Conservation (phyloP, 2,797 vertebrate species). For the Dryobates pubescens region DNA sequence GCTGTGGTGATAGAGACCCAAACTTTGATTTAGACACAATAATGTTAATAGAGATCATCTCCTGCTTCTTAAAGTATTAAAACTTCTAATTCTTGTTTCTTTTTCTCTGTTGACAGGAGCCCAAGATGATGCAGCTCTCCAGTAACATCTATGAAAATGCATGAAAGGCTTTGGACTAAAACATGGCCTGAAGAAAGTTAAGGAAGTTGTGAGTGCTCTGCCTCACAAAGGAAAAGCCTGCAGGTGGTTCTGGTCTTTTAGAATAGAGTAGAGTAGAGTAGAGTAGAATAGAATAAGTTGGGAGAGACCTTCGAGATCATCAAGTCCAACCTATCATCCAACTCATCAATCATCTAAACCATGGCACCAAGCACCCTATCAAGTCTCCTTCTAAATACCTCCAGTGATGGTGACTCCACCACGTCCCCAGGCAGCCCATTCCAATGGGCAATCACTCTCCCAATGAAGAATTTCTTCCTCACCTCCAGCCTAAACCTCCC, state of each 20-base stretch:
- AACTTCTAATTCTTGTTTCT: not conserved
- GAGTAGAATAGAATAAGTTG: too few relatives aligned
- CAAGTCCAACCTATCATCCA: too few relatives aligned
- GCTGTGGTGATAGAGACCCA: not conserved
- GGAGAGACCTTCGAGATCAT: too few relatives aligned
- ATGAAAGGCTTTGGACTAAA: not conserved
- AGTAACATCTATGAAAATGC: not conserved
- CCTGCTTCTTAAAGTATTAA: not conserved
- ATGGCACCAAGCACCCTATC: too few relatives aligned
- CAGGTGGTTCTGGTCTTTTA: not conserved
- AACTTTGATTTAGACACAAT: not conserved
- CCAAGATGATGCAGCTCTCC: not conserved
- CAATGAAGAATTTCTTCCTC: too few relatives aligned
- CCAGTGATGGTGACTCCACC: too few relatives aligned
- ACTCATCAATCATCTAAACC: too few relatives aligned
- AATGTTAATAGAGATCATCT: not conserved
- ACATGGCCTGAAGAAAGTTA: not conserved
- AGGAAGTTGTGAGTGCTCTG: not conserved
- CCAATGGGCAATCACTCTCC: too few relatives aligned
- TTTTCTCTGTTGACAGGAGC: conserved; percentile 28
- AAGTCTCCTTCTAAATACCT: too few relatives aligned
- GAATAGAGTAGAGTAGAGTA: too few relatives aligned
- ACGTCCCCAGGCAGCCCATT: too few relatives aligned
- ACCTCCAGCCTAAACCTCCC: too few relatives aligned
- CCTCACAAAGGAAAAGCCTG: not conserved